phyloP scores from a whole-genome alignment of 2,888 invertebrate species.

The Eupithecia centaureata region DNA sequence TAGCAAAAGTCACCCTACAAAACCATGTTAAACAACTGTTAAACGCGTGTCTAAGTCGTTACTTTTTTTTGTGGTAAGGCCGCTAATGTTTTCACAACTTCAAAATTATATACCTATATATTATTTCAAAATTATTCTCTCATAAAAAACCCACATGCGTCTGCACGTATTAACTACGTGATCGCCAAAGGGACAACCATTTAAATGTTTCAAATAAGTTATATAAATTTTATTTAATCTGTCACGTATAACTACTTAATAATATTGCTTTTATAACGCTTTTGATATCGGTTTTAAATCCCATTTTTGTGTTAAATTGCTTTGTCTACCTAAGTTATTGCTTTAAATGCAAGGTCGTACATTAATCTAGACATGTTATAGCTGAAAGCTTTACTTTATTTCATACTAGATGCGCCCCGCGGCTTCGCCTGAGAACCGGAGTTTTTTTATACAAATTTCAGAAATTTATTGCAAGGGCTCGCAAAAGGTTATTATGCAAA shows the following conservation, averaged over 20 bases:
- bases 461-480: too few relatives aligned
- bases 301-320: background rate
- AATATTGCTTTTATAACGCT: background rate
- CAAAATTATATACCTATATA: too few relatives aligned
- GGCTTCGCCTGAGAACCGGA: too few relatives aligned
- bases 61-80: too few relatives aligned
- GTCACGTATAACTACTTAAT: background rate
- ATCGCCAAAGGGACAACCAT: background rate
- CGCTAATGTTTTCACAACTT: background rate
- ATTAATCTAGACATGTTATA: background rate
- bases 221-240: background rate
- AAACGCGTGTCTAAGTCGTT: too few relatives aligned
- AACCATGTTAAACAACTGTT: too few relatives aligned
- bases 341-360: background rate
- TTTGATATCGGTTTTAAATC: background rate
- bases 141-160: background rate
- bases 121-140: background rate
- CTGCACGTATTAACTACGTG: conserved; percentile 2
- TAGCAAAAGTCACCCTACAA: too few relatives aligned
- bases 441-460: too few relatives aligned
- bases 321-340: background rate
- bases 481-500: too few relatives aligned
- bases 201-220: background rate
- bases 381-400: background rate
- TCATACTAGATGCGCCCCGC: too few relatives aligned